Percentiles rank a stretch among this genome's conserved stretches.
Evolutionary conservation across 2,113 vertebrate species (phyloP).

Genomic region (Helogale parvula): DNA sequence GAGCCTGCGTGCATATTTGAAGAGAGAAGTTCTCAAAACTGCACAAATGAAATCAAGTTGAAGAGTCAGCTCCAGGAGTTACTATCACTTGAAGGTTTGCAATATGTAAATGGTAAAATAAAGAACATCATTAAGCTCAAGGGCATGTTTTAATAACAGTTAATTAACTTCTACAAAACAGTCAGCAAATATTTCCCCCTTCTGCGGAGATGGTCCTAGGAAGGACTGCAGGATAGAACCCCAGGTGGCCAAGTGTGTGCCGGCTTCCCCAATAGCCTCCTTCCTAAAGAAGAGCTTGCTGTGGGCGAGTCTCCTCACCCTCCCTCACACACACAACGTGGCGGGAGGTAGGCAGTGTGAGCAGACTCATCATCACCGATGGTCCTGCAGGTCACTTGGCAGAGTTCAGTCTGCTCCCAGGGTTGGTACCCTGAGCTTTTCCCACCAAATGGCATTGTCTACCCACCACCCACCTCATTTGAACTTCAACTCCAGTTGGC

Average conservation of each 20-base stretch:
- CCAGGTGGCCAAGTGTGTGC: slow-evolving; percentile 57
- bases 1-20: not conserved
- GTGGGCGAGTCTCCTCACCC: not conserved
- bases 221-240: not conserved
- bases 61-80: slow-evolving; percentile 52
- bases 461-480: slow-evolving; percentile 24
- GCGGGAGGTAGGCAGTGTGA: too few relatives aligned
- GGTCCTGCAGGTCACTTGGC: slow-evolving; percentile 59
- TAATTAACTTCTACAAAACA: slow-evolving; percentile 81
- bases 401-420: slow-evolving; percentile 71
- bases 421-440: slow-evolving; percentile 61
- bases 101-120: slow-evolving; percentile 56
- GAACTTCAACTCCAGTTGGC: slow-evolving; percentile 60
- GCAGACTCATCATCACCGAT: slow-evolving; percentile 48
- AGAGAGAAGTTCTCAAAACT: slow-evolving; percentile 31
- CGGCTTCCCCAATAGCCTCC: slow-evolving; percentile 80
- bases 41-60: slow-evolving; percentile 45
- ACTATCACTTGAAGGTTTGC: not conserved
- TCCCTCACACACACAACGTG: not conserved
- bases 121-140: slow-evolving; percentile 68
- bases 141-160: slow-evolving; percentile 75
- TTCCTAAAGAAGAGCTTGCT: slow-evolving; percentile 75
- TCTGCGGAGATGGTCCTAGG: slow-evolving; percentile 63
- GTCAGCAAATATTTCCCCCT: slow-evolving; percentile 80
- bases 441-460: slow-evolving; percentile 52